These are phyloP conservation scores for Eumerus sabulonum DNA, from an alignment of 2,888 invertebrate genomes.

Conservation along the genomic window DNA sequence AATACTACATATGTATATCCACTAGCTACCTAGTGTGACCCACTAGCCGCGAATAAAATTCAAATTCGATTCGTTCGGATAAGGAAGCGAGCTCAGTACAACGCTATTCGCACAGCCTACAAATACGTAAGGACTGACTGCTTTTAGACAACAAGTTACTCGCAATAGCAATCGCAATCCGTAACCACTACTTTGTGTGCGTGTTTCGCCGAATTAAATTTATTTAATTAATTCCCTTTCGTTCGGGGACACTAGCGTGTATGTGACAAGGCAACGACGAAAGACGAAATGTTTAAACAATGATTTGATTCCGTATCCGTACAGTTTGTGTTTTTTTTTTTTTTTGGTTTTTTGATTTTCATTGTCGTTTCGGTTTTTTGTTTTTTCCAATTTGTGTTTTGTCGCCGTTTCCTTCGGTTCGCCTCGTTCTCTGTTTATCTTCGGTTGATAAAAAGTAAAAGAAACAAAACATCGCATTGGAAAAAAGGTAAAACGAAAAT, in stretches of 20 bases:
- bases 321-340: conserved; percentile 56
- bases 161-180: no score
- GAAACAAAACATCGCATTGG: conserved; percentile 34
- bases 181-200: no score
- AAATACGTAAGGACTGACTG: no score
- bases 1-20: no score
- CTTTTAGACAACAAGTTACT: no score
- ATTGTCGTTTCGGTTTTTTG: conserved; percentile 60
- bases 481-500: conserved; percentile 50
- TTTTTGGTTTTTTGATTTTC: conserved; percentile 57
- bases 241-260: conserved; percentile 36
- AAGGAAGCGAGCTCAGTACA: conserved; percentile 9
- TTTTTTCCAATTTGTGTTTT: no score
- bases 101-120: no score
- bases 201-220: conserved; percentile 1
- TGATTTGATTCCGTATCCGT: conserved; percentile 64
- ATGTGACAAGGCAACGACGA: conserved; percentile 10
- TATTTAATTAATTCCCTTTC: conserved; percentile 50
- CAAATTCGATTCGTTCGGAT: no score
- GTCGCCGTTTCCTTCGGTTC: no score
- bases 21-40: conserved; percentile 27
- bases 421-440: conserved; percentile 24
- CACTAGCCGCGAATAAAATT: not conserved
- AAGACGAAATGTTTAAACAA: conserved; percentile 49
- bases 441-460: conserved; percentile 43